phyloP scores from a whole-genome alignment of 2,113 vertebrate genomes.

The Xiphorhynchus elegans region DNA sequence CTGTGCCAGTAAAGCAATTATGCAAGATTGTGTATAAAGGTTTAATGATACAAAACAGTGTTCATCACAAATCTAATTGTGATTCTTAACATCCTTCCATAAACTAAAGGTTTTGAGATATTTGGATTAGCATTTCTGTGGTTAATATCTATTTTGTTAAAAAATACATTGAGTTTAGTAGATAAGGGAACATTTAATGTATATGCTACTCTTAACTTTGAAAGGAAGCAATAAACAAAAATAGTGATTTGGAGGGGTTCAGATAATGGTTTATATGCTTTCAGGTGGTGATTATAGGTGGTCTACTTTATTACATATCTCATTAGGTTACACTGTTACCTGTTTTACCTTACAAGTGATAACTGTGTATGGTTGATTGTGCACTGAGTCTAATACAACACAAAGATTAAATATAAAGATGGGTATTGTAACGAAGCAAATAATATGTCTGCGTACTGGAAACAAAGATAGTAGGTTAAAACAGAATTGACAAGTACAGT shows the following conservation, averaged over 20 bases:
- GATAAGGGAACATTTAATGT: background rate
- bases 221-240: constrained; percentile 9
- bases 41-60: constrained; percentile 55
- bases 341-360: constrained; percentile 1
- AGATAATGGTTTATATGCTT: background rate
- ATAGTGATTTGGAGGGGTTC: background rate
- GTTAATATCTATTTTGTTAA: background rate
- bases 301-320: constrained; percentile 32
- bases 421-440: background rate
- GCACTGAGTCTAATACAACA: background rate
- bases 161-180: background rate
- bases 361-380: background rate
- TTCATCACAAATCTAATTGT: constrained; percentile 51
- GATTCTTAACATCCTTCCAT: constrained; percentile 15
- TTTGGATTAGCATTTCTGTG: background rate
- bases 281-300: background rate
- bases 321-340: constrained; percentile 15
- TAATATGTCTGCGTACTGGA: background rate
- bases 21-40: constrained; percentile 28
- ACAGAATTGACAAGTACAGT: background rate
- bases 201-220: background rate
- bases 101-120: background rate
- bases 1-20: constrained; percentile 54
- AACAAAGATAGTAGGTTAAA: background rate
- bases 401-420: background rate